phyloP scores from a whole-genome alignment of 2,888 invertebrate genomes.

The Xylocampa areola region DNA sequence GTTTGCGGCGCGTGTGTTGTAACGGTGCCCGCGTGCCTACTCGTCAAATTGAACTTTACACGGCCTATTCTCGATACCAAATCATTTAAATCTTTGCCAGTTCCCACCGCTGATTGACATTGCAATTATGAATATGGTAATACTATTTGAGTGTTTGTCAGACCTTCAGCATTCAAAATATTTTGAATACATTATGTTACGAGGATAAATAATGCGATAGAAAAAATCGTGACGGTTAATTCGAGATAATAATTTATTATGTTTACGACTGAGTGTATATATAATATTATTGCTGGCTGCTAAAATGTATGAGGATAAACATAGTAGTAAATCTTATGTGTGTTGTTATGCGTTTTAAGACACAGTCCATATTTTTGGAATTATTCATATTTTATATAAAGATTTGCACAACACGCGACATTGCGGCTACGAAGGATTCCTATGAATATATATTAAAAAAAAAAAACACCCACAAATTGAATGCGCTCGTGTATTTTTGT shows the following conservation, averaged over 20 bases:
- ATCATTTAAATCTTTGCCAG: conserved; percentile 68
- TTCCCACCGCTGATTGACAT: conserved; percentile 75
- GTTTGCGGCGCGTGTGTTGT: conserved; percentile 71
- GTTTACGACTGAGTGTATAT: conserved; percentile 18
- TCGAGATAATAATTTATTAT: conserved; percentile 21
- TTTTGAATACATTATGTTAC: conserved; percentile 42
- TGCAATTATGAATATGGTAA: conserved; percentile 77
- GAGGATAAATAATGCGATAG: conserved; percentile 23
- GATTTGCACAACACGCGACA: no score
- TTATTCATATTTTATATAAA: conserved; percentile 21
- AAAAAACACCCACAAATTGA: conserved; percentile 14
- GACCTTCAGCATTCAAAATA: conserved; percentile 65
- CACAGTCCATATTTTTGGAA: conserved; percentile 23
- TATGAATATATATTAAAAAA: no score
- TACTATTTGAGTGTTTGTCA: conserved; percentile 67
- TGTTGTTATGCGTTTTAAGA: conserved; percentile 18
- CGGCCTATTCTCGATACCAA: conserved; percentile 71
- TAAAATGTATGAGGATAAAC: conserved; percentile 31
- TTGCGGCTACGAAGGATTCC: no score
- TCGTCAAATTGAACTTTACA: conserved; percentile 69
- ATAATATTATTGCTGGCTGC: conserved; percentile 20
- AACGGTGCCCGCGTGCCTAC: conserved; percentile 77
- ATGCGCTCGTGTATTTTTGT: conserved; percentile 5
- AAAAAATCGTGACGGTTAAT: conserved; percentile 26
- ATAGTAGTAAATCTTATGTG: conserved; percentile 44